Percentiles rank a stretch among this genome's conserved stretches.
Evolutionary conservation across 37 sponge, comb jelly and placozoan species (phyloP).

Genomic region (Ianthella basta): DNA sequence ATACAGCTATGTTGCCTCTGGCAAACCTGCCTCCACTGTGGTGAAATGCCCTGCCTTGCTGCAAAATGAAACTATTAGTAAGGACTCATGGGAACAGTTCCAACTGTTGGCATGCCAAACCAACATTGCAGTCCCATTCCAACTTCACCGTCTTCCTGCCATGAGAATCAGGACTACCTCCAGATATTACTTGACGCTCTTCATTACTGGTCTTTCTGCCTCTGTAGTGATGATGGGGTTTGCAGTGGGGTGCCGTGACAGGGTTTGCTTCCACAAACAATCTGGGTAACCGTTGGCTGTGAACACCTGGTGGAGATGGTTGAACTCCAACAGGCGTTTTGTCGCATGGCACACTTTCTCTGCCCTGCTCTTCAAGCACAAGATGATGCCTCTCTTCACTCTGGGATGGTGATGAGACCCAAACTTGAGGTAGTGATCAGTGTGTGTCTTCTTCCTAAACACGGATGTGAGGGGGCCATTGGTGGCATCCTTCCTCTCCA

Average conservation of each 20-base stretch:
- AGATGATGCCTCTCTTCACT: not conserved
- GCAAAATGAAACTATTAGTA: no score
- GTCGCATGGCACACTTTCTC: slow-evolving; percentile 1
- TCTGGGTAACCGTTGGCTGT: no score
- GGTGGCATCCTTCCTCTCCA: not conserved
- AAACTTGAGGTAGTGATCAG: not conserved
- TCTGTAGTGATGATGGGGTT: no score
- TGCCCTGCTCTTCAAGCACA: not conserved
- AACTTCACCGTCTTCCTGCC: no score
- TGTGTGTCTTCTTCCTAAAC: slow-evolving; percentile 1
- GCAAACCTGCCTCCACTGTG: not conserved
- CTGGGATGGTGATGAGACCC: not conserved
- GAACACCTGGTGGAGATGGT: no score
- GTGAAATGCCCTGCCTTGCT: not conserved
- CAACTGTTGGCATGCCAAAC: not conserved
- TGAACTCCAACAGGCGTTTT: not conserved
- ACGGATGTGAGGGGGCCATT: slow-evolving; percentile 4
- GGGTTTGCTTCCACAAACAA: no score
- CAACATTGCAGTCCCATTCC: not conserved
- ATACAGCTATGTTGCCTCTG: no score
- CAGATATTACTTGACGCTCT: no score
- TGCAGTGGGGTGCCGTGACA: no score
- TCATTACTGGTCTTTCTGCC: no score
- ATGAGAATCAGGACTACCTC: no score
- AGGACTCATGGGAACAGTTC: not conserved